Percentiles rank a stretch among this genome's conserved stretches.
Conservation (phyloP, 92 coral and sea anemone genomes). For the Nematostella vectensis region DNA sequence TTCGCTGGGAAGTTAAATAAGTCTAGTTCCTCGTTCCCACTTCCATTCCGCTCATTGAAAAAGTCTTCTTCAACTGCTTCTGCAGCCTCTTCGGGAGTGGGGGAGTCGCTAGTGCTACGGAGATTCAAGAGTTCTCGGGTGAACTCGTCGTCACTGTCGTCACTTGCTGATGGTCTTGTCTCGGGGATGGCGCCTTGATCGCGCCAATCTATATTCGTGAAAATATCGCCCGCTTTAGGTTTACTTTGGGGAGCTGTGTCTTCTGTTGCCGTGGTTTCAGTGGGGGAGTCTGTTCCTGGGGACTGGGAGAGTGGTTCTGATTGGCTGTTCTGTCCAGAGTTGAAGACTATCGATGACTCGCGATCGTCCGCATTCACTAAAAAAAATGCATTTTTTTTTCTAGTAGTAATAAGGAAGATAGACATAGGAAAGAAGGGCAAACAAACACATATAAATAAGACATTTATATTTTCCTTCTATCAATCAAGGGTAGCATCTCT, state of each 20-base stretch:
- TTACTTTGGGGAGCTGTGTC: background rate
- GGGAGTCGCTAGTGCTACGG: constrained; percentile 10
- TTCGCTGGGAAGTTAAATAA: constrained; percentile 52
- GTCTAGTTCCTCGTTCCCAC: constrained; percentile 24
- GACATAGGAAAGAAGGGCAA: too few relatives aligned
- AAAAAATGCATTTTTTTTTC: too few relatives aligned
- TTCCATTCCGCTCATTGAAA: constrained; percentile 46
- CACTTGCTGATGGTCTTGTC: background rate
- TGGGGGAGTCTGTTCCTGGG: constrained; percentile 13
- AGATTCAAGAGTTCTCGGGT: constrained; percentile 39
- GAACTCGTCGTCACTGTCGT: constrained; percentile 69
- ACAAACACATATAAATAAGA: too few relatives aligned
- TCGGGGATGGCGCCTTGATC: background rate
- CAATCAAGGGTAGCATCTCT: too few relatives aligned
- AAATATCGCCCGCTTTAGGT: constrained; percentile 10
- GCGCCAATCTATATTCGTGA: constrained; percentile 22
- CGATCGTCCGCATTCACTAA: constrained; percentile 84
- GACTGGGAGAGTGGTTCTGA: constrained; percentile 5
- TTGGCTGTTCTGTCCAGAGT: constrained; percentile 21
- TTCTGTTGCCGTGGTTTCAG: background rate
- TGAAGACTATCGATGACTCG: constrained; percentile 74
- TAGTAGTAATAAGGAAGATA: too few relatives aligned
- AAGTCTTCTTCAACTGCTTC: constrained; percentile 40
- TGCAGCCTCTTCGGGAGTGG: constrained; percentile 7
- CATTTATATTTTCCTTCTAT: too few relatives aligned